Evolutionary conservation across 2,113 vertebrate species (phyloP).

Genomic region (Scatophagus argus): DNA sequence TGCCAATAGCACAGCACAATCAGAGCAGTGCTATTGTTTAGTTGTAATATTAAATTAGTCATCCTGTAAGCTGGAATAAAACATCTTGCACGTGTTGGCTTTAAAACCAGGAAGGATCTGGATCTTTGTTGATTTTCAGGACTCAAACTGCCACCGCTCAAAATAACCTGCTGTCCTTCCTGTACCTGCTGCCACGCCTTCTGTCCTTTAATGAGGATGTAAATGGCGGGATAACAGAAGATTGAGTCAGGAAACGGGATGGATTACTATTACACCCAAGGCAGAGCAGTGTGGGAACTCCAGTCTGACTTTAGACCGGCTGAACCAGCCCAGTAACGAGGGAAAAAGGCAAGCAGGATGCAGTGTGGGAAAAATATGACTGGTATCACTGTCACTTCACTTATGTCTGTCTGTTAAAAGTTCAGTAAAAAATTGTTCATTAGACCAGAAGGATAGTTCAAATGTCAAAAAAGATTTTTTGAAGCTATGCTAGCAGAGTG

Average conservation of each 20-base stretch:
- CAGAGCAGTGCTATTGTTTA: neutral
- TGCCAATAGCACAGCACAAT: neutral
- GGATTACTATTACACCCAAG: constrained; percentile 42
- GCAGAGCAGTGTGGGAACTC: constrained; percentile 46
- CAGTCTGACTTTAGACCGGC: constrained; percentile 49
- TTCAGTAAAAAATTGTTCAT: neutral
- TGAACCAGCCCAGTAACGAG: constrained; percentile 57
- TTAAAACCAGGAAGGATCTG: neutral
- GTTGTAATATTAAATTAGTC: neutral
- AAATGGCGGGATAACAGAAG: constrained; percentile 27
- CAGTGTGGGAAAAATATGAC: constrained; percentile 44
- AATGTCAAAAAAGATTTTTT: neutral
- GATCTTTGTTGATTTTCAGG: neutral
- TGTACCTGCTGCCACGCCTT: constrained; percentile 37
- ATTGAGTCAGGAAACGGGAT: constrained; percentile 68
- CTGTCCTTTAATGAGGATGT: constrained; percentile 3
- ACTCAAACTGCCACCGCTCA: constrained; percentile 16
- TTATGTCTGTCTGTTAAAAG: neutral
- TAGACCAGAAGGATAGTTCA: neutral
- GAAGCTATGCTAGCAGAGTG: too few relatives aligned
- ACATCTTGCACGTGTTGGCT: neutral
- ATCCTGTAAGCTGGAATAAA: neutral
- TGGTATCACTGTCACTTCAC: neutral
- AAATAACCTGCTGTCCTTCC: constrained; percentile 40
- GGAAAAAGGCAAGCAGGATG: constrained; percentile 36